Percentiles rank a stretch among this genome's conserved stretches.
phyloP scores from a whole-genome alignment of 2,888 invertebrate genomes.

The Orthosia incerta region DNA sequence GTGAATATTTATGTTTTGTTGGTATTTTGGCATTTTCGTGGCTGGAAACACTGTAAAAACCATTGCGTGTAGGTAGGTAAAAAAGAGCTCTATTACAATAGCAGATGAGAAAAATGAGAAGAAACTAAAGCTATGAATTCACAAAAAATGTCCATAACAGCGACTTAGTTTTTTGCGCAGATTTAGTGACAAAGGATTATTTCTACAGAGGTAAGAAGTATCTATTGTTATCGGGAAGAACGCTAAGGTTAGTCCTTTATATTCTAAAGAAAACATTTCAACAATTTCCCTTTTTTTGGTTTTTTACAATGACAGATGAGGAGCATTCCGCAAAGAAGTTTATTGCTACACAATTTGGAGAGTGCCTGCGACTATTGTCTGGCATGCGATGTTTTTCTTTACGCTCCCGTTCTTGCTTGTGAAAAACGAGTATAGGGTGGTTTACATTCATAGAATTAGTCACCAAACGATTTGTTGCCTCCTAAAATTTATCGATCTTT shows the following conservation, averaged over 20 bases:
- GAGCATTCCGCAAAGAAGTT: slow-evolving; percentile 66
- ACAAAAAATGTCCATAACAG: slow-evolving; percentile 18
- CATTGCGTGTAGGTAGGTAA: background rate
- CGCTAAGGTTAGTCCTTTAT: slow-evolving; percentile 69
- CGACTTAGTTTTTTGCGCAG: slow-evolving; percentile 46
- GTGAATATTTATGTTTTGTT: background rate
- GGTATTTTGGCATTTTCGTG: background rate
- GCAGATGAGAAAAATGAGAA: background rate
- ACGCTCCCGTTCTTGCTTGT: slow-evolving; percentile 7
- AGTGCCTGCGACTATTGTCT: slow-evolving; percentile 61
- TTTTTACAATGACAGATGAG: slow-evolving; percentile 65
- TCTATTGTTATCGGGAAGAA: slow-evolving; percentile 71
- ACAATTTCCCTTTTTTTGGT: slow-evolving; percentile 65
- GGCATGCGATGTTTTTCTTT: slow-evolving; percentile 42
- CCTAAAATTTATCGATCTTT: too few species aligned
- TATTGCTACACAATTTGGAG: slow-evolving; percentile 68
- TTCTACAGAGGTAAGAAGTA: slow-evolving; percentile 62
- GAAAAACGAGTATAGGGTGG: background rate
- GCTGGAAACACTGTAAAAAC: background rate
- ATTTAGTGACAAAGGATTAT: slow-evolving; percentile 70
- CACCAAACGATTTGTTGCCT: background rate
- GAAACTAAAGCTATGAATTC: background rate
- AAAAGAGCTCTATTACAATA: background rate
- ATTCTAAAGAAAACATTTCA: slow-evolving; percentile 70
- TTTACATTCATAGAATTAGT: slow-evolving; percentile 1